These are phyloP conservation scores for Caenorhabditis panamensis DNA, from an alignment of 2,888 invertebrate genomes.

Conservation along the genomic window DNA sequence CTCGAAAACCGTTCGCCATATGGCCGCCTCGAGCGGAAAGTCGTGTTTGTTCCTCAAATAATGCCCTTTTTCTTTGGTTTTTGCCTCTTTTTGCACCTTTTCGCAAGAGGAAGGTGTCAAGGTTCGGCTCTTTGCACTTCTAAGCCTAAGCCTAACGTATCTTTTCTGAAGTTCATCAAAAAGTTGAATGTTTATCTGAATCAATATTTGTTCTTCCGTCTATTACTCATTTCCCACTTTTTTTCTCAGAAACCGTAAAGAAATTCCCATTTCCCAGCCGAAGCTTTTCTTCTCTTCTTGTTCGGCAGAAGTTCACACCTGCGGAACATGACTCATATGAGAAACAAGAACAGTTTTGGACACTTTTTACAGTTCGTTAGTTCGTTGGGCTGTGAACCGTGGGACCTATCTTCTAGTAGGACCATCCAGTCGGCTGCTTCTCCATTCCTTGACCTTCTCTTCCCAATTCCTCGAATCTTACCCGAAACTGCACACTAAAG, in stretches of 20 bases:
- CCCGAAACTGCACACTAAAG: constrained; percentile 5
- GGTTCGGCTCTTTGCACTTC: constrained; percentile 27
- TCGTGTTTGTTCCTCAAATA: constrained; percentile 49
- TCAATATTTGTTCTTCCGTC: neutral
- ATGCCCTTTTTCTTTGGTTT: constrained; percentile 24
- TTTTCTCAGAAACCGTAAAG: too few species aligned
- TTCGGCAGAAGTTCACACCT: neutral
- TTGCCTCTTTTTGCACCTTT: constrained; percentile 21
- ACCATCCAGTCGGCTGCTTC: too few species aligned
- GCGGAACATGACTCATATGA: neutral
- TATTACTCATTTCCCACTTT: neutral
- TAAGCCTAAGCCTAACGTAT: neutral
- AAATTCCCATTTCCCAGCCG: neutral
- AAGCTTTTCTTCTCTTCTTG: neutral
- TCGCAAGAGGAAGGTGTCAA: constrained; percentile 23
- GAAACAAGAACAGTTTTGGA: neutral
- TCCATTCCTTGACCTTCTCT: neutral
- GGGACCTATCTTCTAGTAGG: too few species aligned
- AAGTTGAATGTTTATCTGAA: neutral
- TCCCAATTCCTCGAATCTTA: neutral
- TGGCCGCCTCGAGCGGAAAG: constrained; percentile 36
- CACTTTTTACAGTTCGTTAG: neutral
- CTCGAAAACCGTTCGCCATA: constrained; percentile 47
- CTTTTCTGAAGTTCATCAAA: neutral
- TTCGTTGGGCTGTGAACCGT: too few species aligned